Evolutionary conservation across 2,888 invertebrate species (phyloP).

Genomic region (Pristionchus japonicus): DNA sequence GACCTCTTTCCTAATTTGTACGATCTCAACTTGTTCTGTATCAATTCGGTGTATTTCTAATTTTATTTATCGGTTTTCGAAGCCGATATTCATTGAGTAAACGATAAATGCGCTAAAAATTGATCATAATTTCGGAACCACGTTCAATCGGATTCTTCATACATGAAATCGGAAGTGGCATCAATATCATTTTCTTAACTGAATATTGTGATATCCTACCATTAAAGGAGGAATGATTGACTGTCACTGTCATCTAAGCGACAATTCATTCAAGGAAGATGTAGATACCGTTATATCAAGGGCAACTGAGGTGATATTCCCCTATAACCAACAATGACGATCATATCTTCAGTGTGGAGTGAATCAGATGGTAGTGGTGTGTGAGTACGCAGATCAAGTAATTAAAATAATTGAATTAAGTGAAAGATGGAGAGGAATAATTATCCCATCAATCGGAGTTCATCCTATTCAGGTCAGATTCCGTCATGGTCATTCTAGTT

Average conservation of each 20-base stretch:
- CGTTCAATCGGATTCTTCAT: background rate
- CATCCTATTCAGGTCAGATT: conserved; percentile 76
- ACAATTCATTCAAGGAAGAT: conserved; percentile 68
- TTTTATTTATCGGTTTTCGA: too few relatives aligned
- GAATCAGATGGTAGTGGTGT: conserved; percentile 62
- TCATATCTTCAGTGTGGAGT: conserved; percentile 59
- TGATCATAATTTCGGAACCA: background rate
- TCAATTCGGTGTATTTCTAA: too few relatives aligned
- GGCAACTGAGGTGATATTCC: conserved; percentile 49
- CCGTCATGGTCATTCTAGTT: background rate
- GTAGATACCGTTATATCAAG: conserved; percentile 60
- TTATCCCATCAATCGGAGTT: conserved; percentile 73
- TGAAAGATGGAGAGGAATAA: conserved; percentile 58
- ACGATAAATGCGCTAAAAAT: background rate
- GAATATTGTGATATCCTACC: too few relatives aligned
- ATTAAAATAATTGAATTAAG: conserved; percentile 63
- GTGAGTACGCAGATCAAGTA: conserved; percentile 69
- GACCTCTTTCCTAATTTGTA: background rate
- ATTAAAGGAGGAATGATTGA: conserved; percentile 67
- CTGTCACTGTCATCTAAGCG: conserved; percentile 70
- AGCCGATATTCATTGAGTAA: too few relatives aligned
- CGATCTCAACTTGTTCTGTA: conserved; percentile 11
- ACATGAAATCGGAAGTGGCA: background rate
- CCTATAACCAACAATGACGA: too few relatives aligned
- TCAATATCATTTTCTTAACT: too few relatives aligned